A percentile compares a stretch with the other conserved stretches of the same genome.
Conservation (phyloP, 2,797 vertebrate genomes). For the Zalophus californianus region DNA sequence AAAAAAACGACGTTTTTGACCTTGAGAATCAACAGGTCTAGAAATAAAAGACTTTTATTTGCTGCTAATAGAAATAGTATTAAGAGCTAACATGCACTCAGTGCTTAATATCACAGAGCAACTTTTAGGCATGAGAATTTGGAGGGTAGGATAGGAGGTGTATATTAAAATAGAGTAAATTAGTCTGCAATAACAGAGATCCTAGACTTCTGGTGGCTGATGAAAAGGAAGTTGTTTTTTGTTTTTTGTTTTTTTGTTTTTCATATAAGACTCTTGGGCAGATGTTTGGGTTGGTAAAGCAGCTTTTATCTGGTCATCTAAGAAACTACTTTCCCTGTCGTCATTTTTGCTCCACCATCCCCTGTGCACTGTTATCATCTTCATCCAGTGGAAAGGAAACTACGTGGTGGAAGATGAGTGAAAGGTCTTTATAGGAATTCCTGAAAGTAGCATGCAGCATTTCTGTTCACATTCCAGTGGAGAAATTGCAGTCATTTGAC, state of each 20-base stretch:
- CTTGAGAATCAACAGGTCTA: neutral
- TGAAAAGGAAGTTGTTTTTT: neutral
- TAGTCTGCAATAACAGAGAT: neutral
- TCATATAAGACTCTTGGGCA: neutral
- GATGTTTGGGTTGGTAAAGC: neutral
- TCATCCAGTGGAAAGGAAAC: neutral
- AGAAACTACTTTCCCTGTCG: neutral
- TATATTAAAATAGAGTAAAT: neutral
- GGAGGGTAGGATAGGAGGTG: neutral
- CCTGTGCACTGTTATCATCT: neutral
- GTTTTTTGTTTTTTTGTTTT: neutral
- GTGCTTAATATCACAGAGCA: neutral
- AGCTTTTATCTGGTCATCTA: neutral
- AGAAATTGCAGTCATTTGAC: neutral
- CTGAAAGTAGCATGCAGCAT: neutral
- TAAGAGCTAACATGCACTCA: neutral
- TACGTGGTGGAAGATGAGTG: neutral
- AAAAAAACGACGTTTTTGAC: neutral
- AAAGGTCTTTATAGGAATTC: neutral
- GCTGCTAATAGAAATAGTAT: neutral
- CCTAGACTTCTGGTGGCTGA: neutral
- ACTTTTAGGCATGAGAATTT: slow-evolving; percentile 17
- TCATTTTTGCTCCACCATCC: neutral
- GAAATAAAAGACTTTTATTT: neutral
- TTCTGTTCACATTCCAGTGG: neutral